These are phyloP conservation scores for Trichonephila inaurata DNA, from an alignment of 1,140 invertebrate species.

Conservation along the genomic window DNA sequence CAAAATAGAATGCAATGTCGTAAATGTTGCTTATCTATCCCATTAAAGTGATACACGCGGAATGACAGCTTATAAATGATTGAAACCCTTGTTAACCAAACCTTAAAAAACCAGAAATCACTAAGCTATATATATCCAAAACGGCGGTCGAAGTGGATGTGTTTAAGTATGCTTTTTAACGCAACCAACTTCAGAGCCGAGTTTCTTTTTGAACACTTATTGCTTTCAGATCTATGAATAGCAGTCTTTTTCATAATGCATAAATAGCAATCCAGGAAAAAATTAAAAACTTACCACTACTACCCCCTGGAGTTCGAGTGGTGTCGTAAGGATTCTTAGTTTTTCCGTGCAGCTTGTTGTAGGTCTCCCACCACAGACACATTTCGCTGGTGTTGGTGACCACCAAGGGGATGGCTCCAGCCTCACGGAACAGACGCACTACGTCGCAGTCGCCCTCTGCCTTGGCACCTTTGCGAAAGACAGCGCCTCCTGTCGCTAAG, in stretches of 20 bases:
- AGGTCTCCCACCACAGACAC: slow-evolving; percentile 90
- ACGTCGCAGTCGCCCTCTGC: slow-evolving; percentile 85
- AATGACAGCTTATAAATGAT: too few species aligned
- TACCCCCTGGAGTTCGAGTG: slow-evolving; percentile 89
- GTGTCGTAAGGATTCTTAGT: slow-evolving; percentile 95
- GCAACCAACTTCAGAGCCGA: too few species aligned
- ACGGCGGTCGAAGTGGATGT: too few species aligned
- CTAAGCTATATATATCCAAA: too few species aligned
- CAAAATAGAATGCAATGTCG: too few species aligned
- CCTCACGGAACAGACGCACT: slow-evolving; percentile 85
- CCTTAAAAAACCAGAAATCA: too few species aligned
- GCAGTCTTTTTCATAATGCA: not conserved
- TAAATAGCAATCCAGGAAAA: not conserved
- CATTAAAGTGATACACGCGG: too few species aligned
- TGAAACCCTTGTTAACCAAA: too few species aligned
- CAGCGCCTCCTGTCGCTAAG: slow-evolving; percentile 67
- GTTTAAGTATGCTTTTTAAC: too few species aligned
- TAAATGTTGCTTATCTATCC: too few species aligned
- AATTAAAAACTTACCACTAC: slow-evolving; percentile 63
- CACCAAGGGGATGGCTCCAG: slow-evolving; percentile 88
- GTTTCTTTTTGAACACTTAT: too few species aligned
- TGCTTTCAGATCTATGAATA: not conserved
- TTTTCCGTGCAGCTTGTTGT: slow-evolving; percentile 91
- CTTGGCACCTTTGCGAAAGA: slow-evolving; percentile 60
- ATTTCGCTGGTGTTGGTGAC: slow-evolving; percentile 94